These are phyloP conservation scores for Sinocyclocheilus maitianheensis DNA, from an alignment of 2,113 vertebrate genomes.

Conservation along the genomic window DNA sequence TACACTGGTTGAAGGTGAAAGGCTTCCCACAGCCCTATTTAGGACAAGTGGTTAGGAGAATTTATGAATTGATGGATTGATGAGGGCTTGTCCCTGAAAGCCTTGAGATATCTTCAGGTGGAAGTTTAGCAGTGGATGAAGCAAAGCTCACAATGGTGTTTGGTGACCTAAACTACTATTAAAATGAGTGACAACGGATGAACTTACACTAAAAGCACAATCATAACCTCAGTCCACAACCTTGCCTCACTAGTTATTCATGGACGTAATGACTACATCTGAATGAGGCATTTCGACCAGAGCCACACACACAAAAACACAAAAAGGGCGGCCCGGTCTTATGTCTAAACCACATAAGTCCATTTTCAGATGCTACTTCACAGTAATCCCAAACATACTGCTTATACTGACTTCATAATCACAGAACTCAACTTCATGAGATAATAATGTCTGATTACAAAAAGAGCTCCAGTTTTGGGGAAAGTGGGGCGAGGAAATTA, in stretches of 20 bases:
- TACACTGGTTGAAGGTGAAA: not conserved
- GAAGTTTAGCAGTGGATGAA: not conserved
- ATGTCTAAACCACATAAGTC: conserved; percentile 7
- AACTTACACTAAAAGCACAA: not conserved
- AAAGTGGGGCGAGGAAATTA: not conserved
- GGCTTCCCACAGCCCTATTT: not conserved
- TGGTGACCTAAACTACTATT: no score
- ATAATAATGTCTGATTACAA: conserved; percentile 24
- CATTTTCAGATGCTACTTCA: conserved; percentile 32
- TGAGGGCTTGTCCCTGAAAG: not conserved
- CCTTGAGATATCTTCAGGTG: not conserved
- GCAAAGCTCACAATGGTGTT: not conserved
- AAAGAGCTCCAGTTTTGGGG: not conserved
- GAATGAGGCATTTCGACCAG: not conserved
- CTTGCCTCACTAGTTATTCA: conserved; percentile 64
- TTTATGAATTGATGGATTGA: conserved; percentile 2
- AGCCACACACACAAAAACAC: conserved; percentile 20
- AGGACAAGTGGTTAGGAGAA: conserved; percentile 1
- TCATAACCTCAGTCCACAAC: not conserved
- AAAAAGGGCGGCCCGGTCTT: conserved; percentile 47
- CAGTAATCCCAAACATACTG: not conserved
- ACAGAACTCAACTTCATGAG: not conserved
- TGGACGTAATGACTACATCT: conserved; percentile 53
- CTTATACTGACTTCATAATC: conserved; percentile 37
- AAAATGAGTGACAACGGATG: not conserved